Base-by-base conservation (phyloP, 2,888 invertebrate species). In the Crioceris asparagi region DNA sequence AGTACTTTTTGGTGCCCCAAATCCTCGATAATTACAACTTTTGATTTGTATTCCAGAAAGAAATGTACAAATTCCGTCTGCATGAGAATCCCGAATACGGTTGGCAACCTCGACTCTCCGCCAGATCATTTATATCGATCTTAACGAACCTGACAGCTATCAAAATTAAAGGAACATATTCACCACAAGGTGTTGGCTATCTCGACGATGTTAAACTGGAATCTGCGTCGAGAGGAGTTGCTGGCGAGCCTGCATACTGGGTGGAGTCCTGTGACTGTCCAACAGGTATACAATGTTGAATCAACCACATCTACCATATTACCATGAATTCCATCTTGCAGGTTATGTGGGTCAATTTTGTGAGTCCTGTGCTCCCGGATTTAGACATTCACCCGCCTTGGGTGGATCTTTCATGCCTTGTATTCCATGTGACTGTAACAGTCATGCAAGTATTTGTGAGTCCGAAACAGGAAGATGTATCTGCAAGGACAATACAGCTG, bases 301-400 rank as follows among this genome's bases (percentile, higher is more conserved):
- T 4, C 8, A 12, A 15, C 3, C 19, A 11, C 21, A 29, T 29
- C n/a, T 17, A 26, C 17, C 29, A 5, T 35, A 8, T 17, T 31
- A 35, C 12, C 14, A 32, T 18, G 4, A 27, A 17, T 32, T 21
- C 14, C 12, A 32, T 17, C 25, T 48, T 50, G 18, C 38, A 61
- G 63, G 62, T 36, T 92, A 88, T 49, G 78, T 92, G 1, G 92
- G 96, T 0, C 93, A 96, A 64, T 94, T 88, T 62, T 98, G 98
- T 57, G 97, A 99, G 64, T 91, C 91, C 1, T 99, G 98, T 59
- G 87, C 86, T 0, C 88, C 94, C 0, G 94, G 94, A 1, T 98
- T 78, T 60, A 80, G 92, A 32, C 90, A 97, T 50, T 86, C 87
- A 46, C 90, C 90, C 0, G 82, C 88, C 0, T 80, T 82, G 47